Conservation (phyloP, 1,140 invertebrate species). For the Cherax quadricarinatus region DNA sequence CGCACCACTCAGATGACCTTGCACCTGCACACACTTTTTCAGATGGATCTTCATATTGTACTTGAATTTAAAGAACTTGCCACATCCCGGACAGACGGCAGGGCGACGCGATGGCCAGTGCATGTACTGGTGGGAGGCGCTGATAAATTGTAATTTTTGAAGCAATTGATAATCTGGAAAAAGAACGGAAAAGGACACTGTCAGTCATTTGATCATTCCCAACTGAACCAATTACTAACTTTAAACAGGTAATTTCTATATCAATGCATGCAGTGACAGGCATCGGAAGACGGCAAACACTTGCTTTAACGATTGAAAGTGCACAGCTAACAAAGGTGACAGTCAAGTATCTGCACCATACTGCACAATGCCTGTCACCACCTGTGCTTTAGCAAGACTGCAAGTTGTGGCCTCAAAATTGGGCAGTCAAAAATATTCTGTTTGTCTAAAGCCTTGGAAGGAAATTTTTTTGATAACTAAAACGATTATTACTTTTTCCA, state of each 20-base stretch:
- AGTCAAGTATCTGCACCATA: slow-evolving; percentile 52
- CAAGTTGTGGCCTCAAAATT: slow-evolving; percentile 61
- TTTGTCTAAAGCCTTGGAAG: slow-evolving; percentile 9
- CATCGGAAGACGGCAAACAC: slow-evolving; percentile 51
- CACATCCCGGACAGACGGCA: slow-evolving; percentile 73
- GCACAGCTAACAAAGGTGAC: slow-evolving; percentile 36
- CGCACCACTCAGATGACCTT: slow-evolving; percentile 68
- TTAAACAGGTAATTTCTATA: slow-evolving; percentile 65
- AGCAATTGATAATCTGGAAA: slow-evolving; percentile 74
- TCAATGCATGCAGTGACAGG: slow-evolving; percentile 70
- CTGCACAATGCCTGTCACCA: slow-evolving; percentile 66
- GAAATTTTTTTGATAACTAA: not conserved
- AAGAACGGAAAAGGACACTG: slow-evolving; percentile 73
- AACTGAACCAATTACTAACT: slow-evolving; percentile 70
- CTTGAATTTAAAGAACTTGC: slow-evolving; percentile 74
- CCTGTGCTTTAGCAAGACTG: slow-evolving; percentile 63
- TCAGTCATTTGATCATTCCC: slow-evolving; percentile 70
- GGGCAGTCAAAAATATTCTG: slow-evolving; percentile 35
- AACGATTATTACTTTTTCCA: slow-evolving; percentile 65
- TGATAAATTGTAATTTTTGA: slow-evolving; percentile 74
- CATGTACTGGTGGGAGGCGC: slow-evolving; percentile 74
- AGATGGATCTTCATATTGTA: slow-evolving; percentile 74
- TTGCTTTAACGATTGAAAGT: slow-evolving; percentile 47
- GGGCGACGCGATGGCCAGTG: slow-evolving; percentile 73
- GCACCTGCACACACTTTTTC: slow-evolving; percentile 73